Conservation (phyloP, 2,888 invertebrate species). For the Athalia cordata region DNA sequence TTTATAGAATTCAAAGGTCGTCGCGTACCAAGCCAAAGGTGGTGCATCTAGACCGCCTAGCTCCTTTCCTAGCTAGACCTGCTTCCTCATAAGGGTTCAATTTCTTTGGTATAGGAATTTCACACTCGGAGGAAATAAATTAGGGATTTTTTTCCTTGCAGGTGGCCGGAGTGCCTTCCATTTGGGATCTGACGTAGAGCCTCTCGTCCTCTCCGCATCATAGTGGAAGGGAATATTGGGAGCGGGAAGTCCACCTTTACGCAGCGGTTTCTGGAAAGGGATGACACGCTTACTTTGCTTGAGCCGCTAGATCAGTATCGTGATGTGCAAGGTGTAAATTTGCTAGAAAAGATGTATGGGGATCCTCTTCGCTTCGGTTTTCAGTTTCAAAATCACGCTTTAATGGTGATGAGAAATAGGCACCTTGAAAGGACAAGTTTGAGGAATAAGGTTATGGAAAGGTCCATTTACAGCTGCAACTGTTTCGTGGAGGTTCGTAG, state of each 20-base stretch:
- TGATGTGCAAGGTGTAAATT: neutral
- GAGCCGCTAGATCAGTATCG: neutral
- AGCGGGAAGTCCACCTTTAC: too few species aligned
- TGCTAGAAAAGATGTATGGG: conserved; percentile 7
- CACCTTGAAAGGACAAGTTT: neutral
- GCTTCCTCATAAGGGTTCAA: too few species aligned
- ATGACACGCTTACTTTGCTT: neutral
- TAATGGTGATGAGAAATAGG: neutral
- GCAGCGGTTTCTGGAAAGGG: neutral
- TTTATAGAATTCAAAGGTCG: neutral
- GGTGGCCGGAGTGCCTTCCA: too few species aligned
- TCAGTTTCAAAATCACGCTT: conserved; percentile 14
- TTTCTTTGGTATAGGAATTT: too few species aligned
- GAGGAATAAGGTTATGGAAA: too few species aligned
- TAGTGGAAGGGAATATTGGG: too few species aligned
- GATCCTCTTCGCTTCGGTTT: neutral
- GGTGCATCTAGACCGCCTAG: neutral
- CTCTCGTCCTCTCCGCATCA: too few species aligned
- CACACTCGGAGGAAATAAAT: neutral
- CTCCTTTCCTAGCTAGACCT: neutral
- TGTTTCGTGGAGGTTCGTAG: too few species aligned
- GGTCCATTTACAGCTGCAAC: too few species aligned
- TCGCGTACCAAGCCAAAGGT: neutral
- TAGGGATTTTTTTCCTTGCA: too few species aligned
- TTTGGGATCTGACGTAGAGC: too few species aligned